These are phyloP conservation scores for Lacerta agilis DNA, from an alignment of 2,797 vertebrate genomes.

Conservation along the genomic window DNA sequence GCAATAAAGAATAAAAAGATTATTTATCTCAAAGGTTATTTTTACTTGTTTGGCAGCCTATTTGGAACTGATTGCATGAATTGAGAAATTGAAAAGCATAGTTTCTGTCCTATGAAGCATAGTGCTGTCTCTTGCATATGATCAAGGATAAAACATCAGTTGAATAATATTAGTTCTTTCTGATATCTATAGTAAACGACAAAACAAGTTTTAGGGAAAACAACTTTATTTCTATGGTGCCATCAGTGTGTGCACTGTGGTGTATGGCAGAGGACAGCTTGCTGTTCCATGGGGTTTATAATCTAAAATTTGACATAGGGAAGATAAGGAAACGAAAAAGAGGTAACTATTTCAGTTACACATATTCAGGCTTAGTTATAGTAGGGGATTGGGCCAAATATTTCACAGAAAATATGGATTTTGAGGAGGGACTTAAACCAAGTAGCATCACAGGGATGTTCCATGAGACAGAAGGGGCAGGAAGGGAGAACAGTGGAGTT, in stretches of 20 bases:
- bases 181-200: conserved; percentile 1
- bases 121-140: conserved; percentile 47
- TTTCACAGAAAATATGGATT: conserved; percentile 1
- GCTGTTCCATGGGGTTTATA: background rate
- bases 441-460: background rate
- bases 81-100: conserved; percentile 56
- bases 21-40: conserved; percentile 53
- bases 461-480: background rate
- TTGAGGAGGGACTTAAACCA: background rate
- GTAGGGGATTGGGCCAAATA: conserved; percentile 14
- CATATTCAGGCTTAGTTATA: conserved; percentile 18
- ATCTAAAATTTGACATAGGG: background rate
- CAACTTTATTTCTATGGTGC: background rate
- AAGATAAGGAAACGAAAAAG: background rate
- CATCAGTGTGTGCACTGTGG: background rate
- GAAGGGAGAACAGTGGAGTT: background rate
- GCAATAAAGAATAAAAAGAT: conserved; percentile 53
- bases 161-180: conserved; percentile 60
- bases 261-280: too few species aligned
- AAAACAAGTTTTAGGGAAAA: background rate
- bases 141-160: conserved; percentile 47
- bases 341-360: background rate
- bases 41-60: conserved; percentile 47
- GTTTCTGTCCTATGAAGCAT: conserved; percentile 26
- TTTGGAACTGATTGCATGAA: conserved; percentile 53